Evolutionary conservation across 2,888 invertebrate genomes (phyloP).

Genomic region (Scelioninae gen. 1): DNA sequence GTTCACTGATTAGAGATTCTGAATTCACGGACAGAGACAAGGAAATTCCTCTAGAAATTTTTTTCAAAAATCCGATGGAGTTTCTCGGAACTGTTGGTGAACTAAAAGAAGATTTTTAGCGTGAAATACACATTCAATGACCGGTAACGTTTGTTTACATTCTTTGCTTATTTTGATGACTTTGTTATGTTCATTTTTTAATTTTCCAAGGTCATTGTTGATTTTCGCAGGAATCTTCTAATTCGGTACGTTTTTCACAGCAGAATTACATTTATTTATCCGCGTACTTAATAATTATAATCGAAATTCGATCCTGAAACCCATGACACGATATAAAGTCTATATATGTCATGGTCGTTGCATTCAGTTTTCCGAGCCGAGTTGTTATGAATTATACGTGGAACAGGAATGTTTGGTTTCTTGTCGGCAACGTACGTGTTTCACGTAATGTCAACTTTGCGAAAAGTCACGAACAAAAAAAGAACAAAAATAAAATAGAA

Average conservation of each 20-base stretch:
- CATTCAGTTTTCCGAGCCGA: slow-evolving; percentile 52
- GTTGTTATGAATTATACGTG: slow-evolving; percentile 68
- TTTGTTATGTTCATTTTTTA: too few relatives aligned
- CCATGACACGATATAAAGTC: slow-evolving; percentile 35
- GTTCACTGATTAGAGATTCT: slow-evolving; percentile 5
- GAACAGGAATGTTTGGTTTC: slow-evolving; percentile 71
- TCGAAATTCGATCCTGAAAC: slow-evolving; percentile 25
- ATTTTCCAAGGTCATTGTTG: too few relatives aligned
- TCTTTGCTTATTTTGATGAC: too few relatives aligned
- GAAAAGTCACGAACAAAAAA: slow-evolving; percentile 58
- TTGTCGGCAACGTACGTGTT: slow-evolving; percentile 68
- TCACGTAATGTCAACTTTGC: slow-evolving; percentile 67
- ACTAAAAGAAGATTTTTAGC: too few relatives aligned
- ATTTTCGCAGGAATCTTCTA: too few relatives aligned
- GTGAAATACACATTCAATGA: too few relatives aligned
- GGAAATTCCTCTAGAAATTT: background rate
- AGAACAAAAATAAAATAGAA: background rate
- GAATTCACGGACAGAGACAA: too few relatives aligned
- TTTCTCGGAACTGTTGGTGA: too few relatives aligned
- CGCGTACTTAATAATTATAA: background rate
- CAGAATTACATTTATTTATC: background rate
- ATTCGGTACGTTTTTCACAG: background rate
- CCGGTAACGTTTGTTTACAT: too few relatives aligned
- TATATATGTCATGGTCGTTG: slow-evolving; percentile 50
- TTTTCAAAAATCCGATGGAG: too few relatives aligned